Percentiles rank a stretch among this genome's conserved stretches.
Conservation (phyloP, 2,888 invertebrate genomes). For the Eupithecia subumbrata region DNA sequence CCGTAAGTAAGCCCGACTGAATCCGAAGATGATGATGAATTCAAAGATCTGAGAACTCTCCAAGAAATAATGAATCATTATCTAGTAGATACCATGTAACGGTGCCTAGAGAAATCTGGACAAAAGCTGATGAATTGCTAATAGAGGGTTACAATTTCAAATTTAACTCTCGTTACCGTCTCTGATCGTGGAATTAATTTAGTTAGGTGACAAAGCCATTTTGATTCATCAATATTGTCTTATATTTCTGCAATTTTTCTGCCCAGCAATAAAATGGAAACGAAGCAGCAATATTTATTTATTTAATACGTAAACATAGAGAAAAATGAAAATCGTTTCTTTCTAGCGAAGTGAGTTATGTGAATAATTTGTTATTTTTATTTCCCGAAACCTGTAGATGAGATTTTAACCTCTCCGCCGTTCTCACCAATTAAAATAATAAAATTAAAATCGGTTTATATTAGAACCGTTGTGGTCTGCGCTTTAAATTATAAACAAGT, state of each 20-base stretch:
- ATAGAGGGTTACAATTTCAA: slow-evolving; percentile 70
- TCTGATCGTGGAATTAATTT: slow-evolving; percentile 2
- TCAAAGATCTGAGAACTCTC: not conserved
- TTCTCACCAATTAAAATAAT: no score
- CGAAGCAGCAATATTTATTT: not conserved
- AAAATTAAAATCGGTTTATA: no score
- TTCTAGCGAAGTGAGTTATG: no score
- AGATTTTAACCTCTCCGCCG: no score
- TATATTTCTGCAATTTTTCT: not conserved
- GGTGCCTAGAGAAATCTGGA: slow-evolving; percentile 17
- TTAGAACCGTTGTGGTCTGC: no score
- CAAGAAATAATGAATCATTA: slow-evolving; percentile 5
- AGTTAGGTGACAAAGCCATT: slow-evolving; percentile 2
- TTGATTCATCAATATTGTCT: not conserved
- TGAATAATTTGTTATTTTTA: no score
- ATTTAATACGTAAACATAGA: no score
- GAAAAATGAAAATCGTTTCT: no score
- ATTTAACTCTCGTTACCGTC: slow-evolving; percentile 37
- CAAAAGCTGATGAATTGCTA: slow-evolving; percentile 61
- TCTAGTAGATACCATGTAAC: not conserved
- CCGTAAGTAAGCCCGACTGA: not conserved
- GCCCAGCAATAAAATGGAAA: not conserved
- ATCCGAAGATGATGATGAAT: not conserved
- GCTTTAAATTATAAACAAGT: no score
- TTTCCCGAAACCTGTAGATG: no score